Conservation (phyloP, 2,797 vertebrate genomes). For the Spea hammondii region DNA sequence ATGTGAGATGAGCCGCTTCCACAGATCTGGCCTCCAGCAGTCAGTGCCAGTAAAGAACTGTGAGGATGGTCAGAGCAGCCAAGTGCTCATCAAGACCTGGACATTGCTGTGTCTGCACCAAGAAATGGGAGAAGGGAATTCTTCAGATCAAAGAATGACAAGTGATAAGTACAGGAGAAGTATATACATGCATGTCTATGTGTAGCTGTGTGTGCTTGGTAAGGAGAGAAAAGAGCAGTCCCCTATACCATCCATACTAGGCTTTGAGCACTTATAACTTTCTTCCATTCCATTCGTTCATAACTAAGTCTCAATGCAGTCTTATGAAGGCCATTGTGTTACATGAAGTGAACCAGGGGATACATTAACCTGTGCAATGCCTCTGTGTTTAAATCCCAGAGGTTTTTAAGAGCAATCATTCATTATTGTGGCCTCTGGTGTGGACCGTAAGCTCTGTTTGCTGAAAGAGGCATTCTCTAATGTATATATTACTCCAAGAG, state of each 20-base stretch:
- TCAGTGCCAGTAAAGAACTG: conserved; percentile 5
- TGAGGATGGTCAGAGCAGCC: conserved; percentile 10
- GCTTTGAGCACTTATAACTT: not conserved
- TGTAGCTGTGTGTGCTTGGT: not conserved
- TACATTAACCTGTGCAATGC: too few relatives aligned
- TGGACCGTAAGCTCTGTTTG: not conserved
- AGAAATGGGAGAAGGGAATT: not conserved
- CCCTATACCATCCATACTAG: too few relatives aligned
- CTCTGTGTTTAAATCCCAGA: not conserved
- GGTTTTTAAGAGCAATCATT: not conserved
- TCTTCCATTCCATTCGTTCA: too few relatives aligned
- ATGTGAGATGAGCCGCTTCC: not conserved
- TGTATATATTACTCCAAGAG: too few relatives aligned
- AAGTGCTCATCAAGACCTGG: conserved; percentile 24
- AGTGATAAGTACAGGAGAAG: not conserved
- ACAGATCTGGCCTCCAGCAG: not conserved
- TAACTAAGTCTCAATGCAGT: too few relatives aligned
- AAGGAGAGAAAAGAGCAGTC: too few relatives aligned
- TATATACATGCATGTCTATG: not conserved
- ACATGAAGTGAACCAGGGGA: too few relatives aligned
- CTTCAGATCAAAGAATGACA: not conserved
- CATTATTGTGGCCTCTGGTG: not conserved
- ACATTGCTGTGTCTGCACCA: conserved; percentile 10
- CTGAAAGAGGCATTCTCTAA: too few relatives aligned
- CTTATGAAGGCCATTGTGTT: too few relatives aligned